phyloP scores from a whole-genome alignment of 2,797 vertebrate genomes.

The Eutrigla gurnardus region DNA sequence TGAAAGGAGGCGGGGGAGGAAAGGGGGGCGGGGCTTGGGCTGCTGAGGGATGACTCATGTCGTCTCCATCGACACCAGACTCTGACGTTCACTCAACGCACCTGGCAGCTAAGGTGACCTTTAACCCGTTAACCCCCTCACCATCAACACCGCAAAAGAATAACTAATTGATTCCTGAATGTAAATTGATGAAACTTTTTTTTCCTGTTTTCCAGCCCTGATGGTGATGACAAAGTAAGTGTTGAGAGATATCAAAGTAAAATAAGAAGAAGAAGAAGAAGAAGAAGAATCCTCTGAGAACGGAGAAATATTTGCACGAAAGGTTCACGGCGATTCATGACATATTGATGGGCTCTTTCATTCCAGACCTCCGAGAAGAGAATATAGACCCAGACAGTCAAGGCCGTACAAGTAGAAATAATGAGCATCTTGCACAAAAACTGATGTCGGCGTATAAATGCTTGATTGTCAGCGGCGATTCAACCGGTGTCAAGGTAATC shows the following conservation, averaged over 20 bases:
- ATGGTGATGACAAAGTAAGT: background rate
- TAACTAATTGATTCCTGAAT: background rate
- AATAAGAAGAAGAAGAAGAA: too few species aligned
- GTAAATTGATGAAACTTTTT: too few species aligned
- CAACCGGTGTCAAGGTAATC: slow-evolving; percentile 28
- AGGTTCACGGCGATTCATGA: background rate
- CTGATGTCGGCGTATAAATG: slow-evolving; percentile 1
- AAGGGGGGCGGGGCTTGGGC: slow-evolving; percentile 2
- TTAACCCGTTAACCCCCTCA: slow-evolving; percentile 26
- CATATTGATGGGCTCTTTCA: slow-evolving; percentile 1
- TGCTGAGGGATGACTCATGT: slow-evolving; percentile 50
- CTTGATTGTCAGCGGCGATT: slow-evolving; percentile 22
- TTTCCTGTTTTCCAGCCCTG: too few species aligned
- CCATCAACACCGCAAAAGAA: slow-evolving; percentile 9
- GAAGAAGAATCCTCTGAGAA: background rate
- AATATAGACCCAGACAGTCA: slow-evolving; percentile 17
- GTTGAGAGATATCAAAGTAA: background rate
- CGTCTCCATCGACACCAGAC: slow-evolving; percentile 33
- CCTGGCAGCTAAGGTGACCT: slow-evolving; percentile 50
- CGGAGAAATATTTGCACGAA: background rate
- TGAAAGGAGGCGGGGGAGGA: slow-evolving; percentile 40
- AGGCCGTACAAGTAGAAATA: slow-evolving; percentile 19
- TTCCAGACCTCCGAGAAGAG: background rate
- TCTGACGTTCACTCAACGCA: slow-evolving; percentile 44
- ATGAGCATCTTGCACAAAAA: slow-evolving; percentile 8